Conservation (phyloP, 2,888 invertebrate genomes). For the Nomada lathburiana region DNA sequence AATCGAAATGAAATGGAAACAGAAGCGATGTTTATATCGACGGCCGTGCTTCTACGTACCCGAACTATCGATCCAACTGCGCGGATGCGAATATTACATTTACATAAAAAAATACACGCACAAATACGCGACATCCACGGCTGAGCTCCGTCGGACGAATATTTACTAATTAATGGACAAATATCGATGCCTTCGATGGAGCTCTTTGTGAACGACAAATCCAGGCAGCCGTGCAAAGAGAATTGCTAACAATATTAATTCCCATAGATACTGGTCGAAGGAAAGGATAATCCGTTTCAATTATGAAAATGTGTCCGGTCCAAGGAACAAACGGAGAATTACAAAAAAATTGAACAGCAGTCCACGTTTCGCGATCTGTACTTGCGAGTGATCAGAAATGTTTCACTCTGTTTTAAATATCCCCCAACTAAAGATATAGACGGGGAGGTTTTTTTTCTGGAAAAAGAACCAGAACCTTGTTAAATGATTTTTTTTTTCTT, state of each 20-base stretch:
- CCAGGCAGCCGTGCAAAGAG: neutral
- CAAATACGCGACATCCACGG: neutral
- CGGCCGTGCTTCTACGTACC: neutral
- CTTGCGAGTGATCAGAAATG: neutral
- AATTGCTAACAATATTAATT: neutral
- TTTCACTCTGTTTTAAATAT: neutral
- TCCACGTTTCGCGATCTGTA: neutral
- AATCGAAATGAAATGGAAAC: constrained; percentile 1
- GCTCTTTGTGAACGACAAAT: no score
- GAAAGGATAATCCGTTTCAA: neutral
- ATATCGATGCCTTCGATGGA: no score
- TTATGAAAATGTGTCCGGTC: neutral
- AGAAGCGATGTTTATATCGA: neutral
- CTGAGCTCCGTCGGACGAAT: neutral
- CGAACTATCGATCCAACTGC: constrained; percentile 9
- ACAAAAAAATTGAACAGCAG: neutral
- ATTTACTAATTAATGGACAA: no score
- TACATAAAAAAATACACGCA: constrained; percentile 2
- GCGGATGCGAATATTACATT: neutral
- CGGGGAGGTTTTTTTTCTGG: neutral
- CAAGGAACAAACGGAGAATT: no score
- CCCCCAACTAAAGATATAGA: neutral
- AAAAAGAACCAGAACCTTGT: neutral
- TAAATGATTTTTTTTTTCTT: constrained; percentile 6
- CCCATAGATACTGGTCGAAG: neutral